A percentile compares a stretch with the other conserved stretches of the same genome.
phyloP scores from a whole-genome alignment of 2,888 invertebrate species.

The Ormyrus nitidulus region DNA sequence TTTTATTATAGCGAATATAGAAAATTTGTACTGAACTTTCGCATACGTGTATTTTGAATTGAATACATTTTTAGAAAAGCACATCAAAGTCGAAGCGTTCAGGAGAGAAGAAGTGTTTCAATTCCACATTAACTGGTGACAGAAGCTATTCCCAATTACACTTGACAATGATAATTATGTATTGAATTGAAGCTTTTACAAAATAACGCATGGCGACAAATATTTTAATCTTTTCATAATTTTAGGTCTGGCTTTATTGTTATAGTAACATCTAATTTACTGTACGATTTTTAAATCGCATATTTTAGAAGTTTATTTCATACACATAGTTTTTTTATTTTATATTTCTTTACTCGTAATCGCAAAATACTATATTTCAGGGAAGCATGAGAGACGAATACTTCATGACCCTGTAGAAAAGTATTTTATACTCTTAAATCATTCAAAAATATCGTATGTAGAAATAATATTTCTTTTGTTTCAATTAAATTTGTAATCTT shows the following conservation, averaged over 20 bases:
- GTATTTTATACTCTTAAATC: constrained; percentile 12
- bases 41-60: constrained; percentile 3
- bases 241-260: background rate
- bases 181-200: constrained; percentile 21
- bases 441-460: constrained; percentile 10
- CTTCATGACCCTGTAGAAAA: constrained; percentile 36
- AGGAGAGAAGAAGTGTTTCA: constrained; percentile 17
- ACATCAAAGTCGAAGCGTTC: background rate
- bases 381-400: constrained; percentile 4
- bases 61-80: background rate
- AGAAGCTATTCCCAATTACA: background rate
- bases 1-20: constrained; percentile 4
- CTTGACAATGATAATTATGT: constrained; percentile 8
- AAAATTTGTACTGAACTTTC: constrained; percentile 45
- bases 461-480: constrained; percentile 15
- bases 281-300: constrained; percentile 5
- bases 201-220: constrained; percentile 13
- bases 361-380: constrained; percentile 29
- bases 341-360: constrained; percentile 26
- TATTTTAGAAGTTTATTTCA: constrained; percentile 13
- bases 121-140: constrained; percentile 18
- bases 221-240: constrained; percentile 1
- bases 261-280: constrained; percentile 12
- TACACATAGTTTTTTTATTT: background rate
- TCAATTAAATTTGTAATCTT: background rate